Conservation (phyloP, 2,113 vertebrate species). For the Rhineura floridana region DNA sequence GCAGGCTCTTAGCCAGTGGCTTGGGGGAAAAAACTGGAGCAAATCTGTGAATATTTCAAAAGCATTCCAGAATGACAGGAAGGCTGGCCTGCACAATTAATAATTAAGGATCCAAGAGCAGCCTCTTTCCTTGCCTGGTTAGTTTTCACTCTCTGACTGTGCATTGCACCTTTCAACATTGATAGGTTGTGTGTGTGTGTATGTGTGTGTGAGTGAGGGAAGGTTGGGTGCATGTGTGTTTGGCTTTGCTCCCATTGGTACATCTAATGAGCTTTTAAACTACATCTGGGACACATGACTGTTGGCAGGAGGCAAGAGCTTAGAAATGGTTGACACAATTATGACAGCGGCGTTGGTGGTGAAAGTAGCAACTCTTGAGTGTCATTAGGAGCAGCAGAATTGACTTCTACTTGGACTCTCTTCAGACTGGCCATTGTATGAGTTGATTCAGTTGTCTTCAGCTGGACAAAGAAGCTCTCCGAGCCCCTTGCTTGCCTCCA, state of each 20-base stretch:
- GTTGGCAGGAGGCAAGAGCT: constrained; percentile 14
- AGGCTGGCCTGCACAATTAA: not conserved
- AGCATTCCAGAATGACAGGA: not conserved
- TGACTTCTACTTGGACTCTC: constrained; percentile 21
- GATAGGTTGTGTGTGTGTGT: not conserved
- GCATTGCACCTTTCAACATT: constrained; percentile 4
- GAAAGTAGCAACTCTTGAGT: constrained; percentile 19
- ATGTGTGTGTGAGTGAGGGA: not conserved
- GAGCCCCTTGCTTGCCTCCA: not conserved
- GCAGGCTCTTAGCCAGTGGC: not conserved
- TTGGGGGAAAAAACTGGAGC: not conserved
- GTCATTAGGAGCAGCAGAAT: not conserved
- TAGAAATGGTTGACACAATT: constrained; percentile 41
- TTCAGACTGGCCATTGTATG: constrained; percentile 14
- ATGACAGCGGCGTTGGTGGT: not conserved
- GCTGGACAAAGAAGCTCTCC: constrained; percentile 46
- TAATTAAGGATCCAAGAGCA: not conserved
- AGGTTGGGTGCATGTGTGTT: not conserved
- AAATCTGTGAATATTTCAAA: constrained; percentile 10
- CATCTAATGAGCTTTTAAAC: constrained; percentile 46
- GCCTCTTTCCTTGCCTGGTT: constrained; percentile 25
- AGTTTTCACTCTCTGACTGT: constrained; percentile 23
- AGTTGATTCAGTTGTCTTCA: constrained; percentile 33
- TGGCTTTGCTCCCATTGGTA: constrained; percentile 16
- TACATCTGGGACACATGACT: not conserved